phyloP scores from a whole-genome alignment of 2,888 invertebrate genomes.

The Rhaphigaster nebulosa region DNA sequence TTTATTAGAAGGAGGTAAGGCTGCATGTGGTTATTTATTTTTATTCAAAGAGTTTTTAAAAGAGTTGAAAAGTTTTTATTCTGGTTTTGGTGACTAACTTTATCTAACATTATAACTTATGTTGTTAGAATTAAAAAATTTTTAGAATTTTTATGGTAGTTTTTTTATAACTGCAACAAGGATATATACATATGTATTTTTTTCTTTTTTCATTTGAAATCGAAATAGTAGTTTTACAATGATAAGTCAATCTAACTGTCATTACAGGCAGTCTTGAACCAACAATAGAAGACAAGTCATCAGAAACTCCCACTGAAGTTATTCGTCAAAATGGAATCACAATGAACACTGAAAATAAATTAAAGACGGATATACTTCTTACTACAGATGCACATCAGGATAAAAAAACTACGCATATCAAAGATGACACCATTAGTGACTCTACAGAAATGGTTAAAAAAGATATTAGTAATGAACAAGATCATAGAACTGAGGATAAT shows the following conservation, averaged over 20 bases:
- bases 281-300: neutral
- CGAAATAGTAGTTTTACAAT: conserved; percentile 42
- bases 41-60: conserved; percentile 28
- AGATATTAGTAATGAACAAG: neutral
- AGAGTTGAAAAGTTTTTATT: conserved; percentile 21
- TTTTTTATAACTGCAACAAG: conserved; percentile 58
- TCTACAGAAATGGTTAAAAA: neutral
- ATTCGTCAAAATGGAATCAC: conserved; percentile 14
- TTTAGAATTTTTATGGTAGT: conserved; percentile 36
- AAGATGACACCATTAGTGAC: neutral
- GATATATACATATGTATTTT: conserved; percentile 32
- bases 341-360: neutral
- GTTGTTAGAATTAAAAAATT: conserved; percentile 3
- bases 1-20: conserved; percentile 62
- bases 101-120: conserved; percentile 47
- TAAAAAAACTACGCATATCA: neutral
- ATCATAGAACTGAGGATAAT: conserved; percentile 1
- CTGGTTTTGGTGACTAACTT: conserved; percentile 37
- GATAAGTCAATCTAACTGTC: conserved; percentile 55
- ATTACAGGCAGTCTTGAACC: conserved; percentile 57
- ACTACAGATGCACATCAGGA: neutral
- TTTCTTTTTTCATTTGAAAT: neutral
- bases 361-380: neutral
- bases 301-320: conserved; percentile 31
- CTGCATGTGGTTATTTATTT: conserved; percentile 61